phyloP scores from a whole-genome alignment of 1,140 invertebrate genomes.

The Periplaneta americana region DNA sequence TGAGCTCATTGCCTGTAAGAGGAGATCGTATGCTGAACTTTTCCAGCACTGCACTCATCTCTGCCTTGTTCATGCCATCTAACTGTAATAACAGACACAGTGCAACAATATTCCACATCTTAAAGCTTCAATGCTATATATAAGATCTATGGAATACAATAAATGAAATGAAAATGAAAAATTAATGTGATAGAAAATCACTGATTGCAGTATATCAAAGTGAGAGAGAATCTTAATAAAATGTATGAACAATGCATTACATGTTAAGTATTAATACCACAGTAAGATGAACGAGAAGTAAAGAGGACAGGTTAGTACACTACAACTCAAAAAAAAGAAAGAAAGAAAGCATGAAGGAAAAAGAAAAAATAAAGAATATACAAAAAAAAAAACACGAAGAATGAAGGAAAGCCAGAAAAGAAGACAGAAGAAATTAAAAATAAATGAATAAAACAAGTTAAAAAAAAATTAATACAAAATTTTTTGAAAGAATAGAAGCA shows the following conservation, averaged over 20 bases:
- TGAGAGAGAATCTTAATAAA: neutral
- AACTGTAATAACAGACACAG: constrained; percentile 42
- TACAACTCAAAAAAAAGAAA: neutral
- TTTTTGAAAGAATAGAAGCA: too few relatives aligned
- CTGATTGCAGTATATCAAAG: neutral
- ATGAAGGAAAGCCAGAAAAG: too few relatives aligned
- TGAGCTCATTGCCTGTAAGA: constrained; percentile 87
- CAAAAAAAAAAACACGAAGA: too few relatives aligned
- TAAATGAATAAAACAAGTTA: too few relatives aligned
- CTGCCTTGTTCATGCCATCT: constrained; percentile 82
- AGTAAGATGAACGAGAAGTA: neutral
- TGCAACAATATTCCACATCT: neutral
- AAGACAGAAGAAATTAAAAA: too few relatives aligned
- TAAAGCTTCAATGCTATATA: too few relatives aligned
- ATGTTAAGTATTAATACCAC: neutral
- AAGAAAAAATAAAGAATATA: neutral
- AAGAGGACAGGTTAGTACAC: neutral
- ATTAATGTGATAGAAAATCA: neutral
- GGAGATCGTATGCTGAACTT: constrained; percentile 95
- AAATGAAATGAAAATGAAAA: neutral
- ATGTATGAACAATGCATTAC: neutral
- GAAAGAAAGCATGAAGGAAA: neutral
- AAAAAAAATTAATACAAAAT: too few relatives aligned
- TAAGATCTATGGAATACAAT: too few relatives aligned
- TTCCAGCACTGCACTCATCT: constrained; percentile 77